Evolutionary conservation across 2,888 invertebrate genomes (phyloP).

Genomic region (Shargacucullia verbasci): DNA sequence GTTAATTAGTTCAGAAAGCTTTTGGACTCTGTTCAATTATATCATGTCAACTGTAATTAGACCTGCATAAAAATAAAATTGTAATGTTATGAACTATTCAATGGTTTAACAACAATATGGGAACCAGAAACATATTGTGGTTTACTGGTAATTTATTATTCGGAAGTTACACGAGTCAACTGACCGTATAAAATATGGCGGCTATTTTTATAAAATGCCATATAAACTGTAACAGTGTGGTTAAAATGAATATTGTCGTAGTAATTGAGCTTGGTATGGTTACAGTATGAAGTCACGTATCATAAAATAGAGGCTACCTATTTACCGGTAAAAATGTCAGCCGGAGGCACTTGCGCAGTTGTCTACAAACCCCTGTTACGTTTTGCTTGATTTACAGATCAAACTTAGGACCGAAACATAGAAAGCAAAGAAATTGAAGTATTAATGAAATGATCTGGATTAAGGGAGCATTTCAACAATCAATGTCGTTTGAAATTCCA

Average conservation of each 20-base stretch:
- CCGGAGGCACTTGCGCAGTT: too few relatives aligned
- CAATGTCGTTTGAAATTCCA: too few relatives aligned
- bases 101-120: conserved; percentile 20
- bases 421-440: too few relatives aligned
- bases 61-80: not conserved
- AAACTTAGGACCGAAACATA: too few relatives aligned
- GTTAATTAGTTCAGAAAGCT: conserved; percentile 7
- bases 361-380: not conserved
- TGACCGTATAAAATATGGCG: conserved; percentile 16
- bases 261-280: conserved; percentile 4
- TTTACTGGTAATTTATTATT: conserved; percentile 33
- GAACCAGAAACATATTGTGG: conserved; percentile 11
- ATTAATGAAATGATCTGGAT: too few relatives aligned
- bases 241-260: conserved; percentile 16
- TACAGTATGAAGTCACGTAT: not conserved
- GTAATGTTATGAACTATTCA: not conserved
- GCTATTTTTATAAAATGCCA: conserved; percentile 21
- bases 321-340: too few relatives aligned
- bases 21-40: conserved; percentile 15
- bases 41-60: conserved; percentile 2
- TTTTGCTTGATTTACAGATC: too few relatives aligned
- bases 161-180: conserved; percentile 19
- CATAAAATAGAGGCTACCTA: too few relatives aligned
- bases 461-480: too few relatives aligned
- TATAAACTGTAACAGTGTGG: conserved; percentile 33